These are phyloP conservation scores for Schlechtendalia chinensis DNA, from an alignment of 1,140 invertebrate genomes.

Conservation along the genomic window DNA sequence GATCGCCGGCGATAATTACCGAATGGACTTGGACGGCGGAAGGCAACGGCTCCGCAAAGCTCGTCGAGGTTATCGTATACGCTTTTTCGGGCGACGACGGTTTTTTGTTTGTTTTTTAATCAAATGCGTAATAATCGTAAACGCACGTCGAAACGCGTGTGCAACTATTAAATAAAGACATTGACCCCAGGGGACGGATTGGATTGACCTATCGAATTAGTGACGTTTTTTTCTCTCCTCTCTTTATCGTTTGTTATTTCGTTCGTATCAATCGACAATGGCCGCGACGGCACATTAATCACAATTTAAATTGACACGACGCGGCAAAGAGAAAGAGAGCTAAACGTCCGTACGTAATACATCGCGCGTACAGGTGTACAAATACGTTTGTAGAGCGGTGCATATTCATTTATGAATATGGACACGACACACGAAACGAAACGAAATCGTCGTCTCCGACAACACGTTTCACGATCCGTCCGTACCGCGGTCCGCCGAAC, in stretches of 20 bases:
- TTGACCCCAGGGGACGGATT: conserved; percentile 32
- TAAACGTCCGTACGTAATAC: not conserved
- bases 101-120: not conserved
- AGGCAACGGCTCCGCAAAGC: not conserved
- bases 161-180: conserved; percentile 1
- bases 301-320: conserved; percentile 30
- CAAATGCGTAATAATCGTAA: conserved; percentile 4
- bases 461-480: too few relatives aligned
- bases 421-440: not conserved
- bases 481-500: too few relatives aligned
- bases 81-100: not conserved
- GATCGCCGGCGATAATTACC: not conserved
- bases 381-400: not conserved
- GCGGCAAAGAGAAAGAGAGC: not conserved
- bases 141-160: not conserved
- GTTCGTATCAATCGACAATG: conserved; percentile 12
- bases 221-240: too few relatives aligned
- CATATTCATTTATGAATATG: not conserved
- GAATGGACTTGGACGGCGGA: not conserved
- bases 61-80: conserved; percentile 6
- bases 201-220: conserved; percentile 43
- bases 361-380: not conserved
- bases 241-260: conserved; percentile 28
- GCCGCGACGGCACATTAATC: conserved; percentile 10
- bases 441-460: not conserved